These are phyloP conservation scores for Cisticola juncidis DNA, from an alignment of 2,113 vertebrate species.

Conservation along the genomic window DNA sequence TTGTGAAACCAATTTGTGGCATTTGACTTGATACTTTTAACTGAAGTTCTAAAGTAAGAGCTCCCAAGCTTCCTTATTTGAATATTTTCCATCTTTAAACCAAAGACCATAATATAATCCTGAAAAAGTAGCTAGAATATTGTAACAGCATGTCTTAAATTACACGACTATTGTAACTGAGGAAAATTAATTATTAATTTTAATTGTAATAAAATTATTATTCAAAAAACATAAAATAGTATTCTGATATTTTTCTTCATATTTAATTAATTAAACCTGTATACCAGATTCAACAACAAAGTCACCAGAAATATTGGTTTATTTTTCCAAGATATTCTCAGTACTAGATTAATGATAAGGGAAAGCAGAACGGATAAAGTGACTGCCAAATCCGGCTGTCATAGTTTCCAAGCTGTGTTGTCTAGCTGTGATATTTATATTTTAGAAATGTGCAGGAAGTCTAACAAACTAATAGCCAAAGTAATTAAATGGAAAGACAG, in stretches of 20 bases:
- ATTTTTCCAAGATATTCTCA: background rate
- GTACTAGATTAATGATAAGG: background rate
- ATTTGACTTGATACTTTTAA: background rate
- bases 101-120: background rate
- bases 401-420: background rate
- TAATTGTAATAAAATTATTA: accelerated
- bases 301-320: background rate
- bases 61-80: background rate
- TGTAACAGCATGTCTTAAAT: background rate
- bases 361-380: background rate
- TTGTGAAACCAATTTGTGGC: background rate
- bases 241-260: background rate
- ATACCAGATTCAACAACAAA: background rate
- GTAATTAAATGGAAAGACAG: background rate
- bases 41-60: background rate
- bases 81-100: background rate
- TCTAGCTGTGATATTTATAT: background rate
- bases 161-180: background rate
- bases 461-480: background rate
- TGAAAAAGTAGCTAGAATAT: background rate
- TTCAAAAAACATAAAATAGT: background rate
- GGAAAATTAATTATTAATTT: background rate
- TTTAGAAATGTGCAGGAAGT: background rate
- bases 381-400: background rate
- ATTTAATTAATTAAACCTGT: background rate